Conservation (phyloP, 2,113 vertebrate genomes). For the Sinocyclocheilus anophthalmus region DNA sequence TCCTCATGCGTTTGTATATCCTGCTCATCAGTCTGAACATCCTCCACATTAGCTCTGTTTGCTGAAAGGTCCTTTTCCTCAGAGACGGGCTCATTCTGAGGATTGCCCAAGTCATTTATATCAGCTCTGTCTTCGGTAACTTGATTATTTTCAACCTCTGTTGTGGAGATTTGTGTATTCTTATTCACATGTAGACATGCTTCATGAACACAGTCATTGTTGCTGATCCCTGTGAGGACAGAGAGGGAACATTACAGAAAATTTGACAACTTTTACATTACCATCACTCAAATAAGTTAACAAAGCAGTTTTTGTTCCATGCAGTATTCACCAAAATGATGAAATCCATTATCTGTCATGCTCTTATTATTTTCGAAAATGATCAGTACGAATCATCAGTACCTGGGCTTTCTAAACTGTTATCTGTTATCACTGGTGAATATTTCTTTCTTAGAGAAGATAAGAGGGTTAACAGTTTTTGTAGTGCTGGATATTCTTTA, state of each 20-base stretch:
- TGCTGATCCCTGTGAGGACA: slow-evolving; percentile 37
- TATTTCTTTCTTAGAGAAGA: slow-evolving; percentile 66
- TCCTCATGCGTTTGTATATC: neutral
- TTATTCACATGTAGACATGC: slow-evolving; percentile 9
- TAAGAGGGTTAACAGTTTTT: slow-evolving; percentile 72
- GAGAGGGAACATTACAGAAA: neutral
- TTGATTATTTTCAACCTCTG: neutral
- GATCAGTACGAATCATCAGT: slow-evolving; percentile 49
- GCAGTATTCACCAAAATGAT: neutral
- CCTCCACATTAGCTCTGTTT: neutral
- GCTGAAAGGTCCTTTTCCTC: slow-evolving; percentile 3
- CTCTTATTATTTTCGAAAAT: neutral
- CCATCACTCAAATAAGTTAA: neutral
- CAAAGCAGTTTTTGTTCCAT: slow-evolving; percentile 1
- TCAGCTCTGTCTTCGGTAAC: neutral
- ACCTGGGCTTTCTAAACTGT: slow-evolving; percentile 65
- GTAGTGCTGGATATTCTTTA: slow-evolving; percentile 60
- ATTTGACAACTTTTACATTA: neutral
- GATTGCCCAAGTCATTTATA: neutral
- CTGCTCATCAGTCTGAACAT: neutral
- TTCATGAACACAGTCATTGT: slow-evolving; percentile 8
- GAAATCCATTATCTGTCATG: slow-evolving; percentile 11
- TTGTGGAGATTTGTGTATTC: neutral
- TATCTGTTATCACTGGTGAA: slow-evolving; percentile 58
- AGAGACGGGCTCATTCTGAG: neutral